These are phyloP conservation scores for Watsonalla binaria DNA, from an alignment of 2,888 invertebrate genomes.

Conservation along the genomic window DNA sequence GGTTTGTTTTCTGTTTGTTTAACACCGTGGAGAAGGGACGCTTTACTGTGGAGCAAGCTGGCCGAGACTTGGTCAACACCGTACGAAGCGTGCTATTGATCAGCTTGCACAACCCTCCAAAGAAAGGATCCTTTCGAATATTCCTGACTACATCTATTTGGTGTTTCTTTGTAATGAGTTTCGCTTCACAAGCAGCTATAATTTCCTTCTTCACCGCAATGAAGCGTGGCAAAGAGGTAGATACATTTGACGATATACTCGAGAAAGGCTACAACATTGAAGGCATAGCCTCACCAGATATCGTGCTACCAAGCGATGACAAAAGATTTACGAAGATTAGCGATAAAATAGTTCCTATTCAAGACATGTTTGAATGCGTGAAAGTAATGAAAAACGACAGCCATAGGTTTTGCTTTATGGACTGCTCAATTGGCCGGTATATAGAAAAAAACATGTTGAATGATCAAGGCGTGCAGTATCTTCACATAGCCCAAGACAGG, in stretches of 20 bases:
- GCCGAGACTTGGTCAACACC: constrained; percentile 60
- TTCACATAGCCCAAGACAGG: constrained; percentile 61
- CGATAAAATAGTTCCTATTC: constrained; percentile 43
- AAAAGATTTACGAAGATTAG: constrained; percentile 51
- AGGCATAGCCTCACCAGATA: constrained; percentile 66
- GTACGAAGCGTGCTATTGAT: constrained; percentile 49
- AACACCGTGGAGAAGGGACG: constrained; percentile 34
- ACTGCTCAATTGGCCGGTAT: constrained; percentile 61
- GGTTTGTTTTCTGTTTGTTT: constrained; percentile 52
- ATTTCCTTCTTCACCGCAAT: constrained; percentile 63
- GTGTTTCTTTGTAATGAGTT: constrained; percentile 65
- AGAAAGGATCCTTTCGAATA: constrained; percentile 45
- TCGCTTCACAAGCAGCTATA: constrained; percentile 62
- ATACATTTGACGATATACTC: constrained; percentile 64
- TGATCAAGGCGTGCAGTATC: constrained; percentile 56
- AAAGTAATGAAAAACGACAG: constrained; percentile 45
- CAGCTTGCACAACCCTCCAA: constrained; percentile 49
- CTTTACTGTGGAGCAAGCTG: constrained; percentile 48
- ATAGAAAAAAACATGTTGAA: constrained; percentile 51
- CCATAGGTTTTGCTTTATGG: constrained; percentile 58
- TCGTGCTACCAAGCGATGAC: constrained; percentile 56
- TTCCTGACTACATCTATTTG: constrained; percentile 55
- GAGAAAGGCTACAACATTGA: constrained; percentile 59
- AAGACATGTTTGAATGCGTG: constrained; percentile 47
- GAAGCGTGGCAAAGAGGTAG: constrained; percentile 61